A percentile compares a stretch with the other conserved stretches of the same genome.
Evolutionary conservation across 2,888 invertebrate species (phyloP).

Genomic region (Eutolmus rufibarbis): DNA sequence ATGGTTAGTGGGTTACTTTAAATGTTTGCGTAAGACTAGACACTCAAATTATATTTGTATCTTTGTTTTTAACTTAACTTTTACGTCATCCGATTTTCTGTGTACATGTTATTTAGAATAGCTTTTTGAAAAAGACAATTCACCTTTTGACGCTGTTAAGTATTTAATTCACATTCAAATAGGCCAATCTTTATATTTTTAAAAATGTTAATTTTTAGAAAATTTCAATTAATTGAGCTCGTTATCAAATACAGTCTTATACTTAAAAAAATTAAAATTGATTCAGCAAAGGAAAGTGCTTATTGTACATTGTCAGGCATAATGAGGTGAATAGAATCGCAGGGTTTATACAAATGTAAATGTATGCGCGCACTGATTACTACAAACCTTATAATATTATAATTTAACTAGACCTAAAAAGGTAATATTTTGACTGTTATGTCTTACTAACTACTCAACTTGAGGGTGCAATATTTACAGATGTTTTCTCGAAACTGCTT

Average conservation of each 20-base stretch:
- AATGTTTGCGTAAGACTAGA: conserved; percentile 22
- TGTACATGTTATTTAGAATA: background rate
- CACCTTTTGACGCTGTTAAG: background rate
- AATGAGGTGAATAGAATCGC: background rate
- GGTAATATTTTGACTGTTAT: background rate
- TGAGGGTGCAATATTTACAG: background rate
- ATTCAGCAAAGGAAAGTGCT: background rate
- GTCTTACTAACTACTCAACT: background rate
- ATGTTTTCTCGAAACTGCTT: conserved; percentile 17
- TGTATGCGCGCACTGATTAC: background rate
- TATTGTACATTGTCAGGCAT: background rate
- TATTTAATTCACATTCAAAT: background rate
- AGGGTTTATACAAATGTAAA: background rate
- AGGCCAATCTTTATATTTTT: background rate
- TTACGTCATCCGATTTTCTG: background rate
- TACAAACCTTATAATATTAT: background rate
- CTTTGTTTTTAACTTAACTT: background rate
- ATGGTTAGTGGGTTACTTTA: background rate
- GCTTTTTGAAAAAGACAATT: background rate
- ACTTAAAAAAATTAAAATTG: background rate
- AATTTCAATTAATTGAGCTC: background rate
- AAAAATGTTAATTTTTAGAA: background rate
- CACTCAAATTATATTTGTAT: conserved; percentile 16
- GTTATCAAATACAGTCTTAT: background rate
- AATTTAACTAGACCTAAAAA: background rate